phyloP scores from a whole-genome alignment of 2,113 vertebrate species.

The Varanus salvator region DNA sequence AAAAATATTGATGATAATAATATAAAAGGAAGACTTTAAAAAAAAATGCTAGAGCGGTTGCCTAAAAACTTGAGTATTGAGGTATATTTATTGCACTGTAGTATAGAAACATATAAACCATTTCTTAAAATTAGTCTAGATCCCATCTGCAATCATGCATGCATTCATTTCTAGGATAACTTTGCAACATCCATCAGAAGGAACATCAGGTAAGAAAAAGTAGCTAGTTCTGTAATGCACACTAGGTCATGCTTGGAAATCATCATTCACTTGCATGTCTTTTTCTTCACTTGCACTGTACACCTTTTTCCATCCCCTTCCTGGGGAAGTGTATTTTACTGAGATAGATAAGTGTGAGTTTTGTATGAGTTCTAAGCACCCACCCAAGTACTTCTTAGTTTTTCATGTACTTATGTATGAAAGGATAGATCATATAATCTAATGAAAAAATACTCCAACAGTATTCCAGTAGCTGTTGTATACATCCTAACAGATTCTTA shows the following conservation, averaged over 20 bases:
- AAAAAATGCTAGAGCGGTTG: not conserved
- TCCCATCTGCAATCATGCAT: not conserved
- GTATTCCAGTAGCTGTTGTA: rapidly evolving
- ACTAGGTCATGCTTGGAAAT: conserved; percentile 20
- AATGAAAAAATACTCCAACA: conserved; percentile 17
- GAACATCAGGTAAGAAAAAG: not conserved
- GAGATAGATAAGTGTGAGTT: conserved; percentile 27
- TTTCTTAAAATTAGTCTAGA: not conserved
- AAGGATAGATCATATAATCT: conserved; percentile 41
- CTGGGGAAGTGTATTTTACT: conserved; percentile 43
- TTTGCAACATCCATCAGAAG: not conserved
- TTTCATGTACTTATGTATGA: conserved; percentile 37
- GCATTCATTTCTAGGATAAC: not conserved
- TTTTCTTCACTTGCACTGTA: not conserved
- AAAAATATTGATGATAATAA: not conserved
- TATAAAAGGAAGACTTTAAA: not conserved
- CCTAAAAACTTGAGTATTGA: conserved; percentile 8
- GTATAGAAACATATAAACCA: conserved; percentile 16
- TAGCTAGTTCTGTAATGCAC: conserved; percentile 1
- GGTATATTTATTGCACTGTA: not conserved
- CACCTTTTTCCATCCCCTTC: conserved; percentile 12
- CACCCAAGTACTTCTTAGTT: conserved; percentile 41
- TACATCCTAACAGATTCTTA: conserved; percentile 23
- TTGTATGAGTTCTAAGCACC: conserved; percentile 31
- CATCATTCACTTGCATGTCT: rapidly evolving